A percentile compares a stretch with the other conserved stretches of the same genome.
Evolutionary conservation across 2,797 vertebrate genomes (phyloP).

Genomic region (Gobio occitaniae): DNA sequence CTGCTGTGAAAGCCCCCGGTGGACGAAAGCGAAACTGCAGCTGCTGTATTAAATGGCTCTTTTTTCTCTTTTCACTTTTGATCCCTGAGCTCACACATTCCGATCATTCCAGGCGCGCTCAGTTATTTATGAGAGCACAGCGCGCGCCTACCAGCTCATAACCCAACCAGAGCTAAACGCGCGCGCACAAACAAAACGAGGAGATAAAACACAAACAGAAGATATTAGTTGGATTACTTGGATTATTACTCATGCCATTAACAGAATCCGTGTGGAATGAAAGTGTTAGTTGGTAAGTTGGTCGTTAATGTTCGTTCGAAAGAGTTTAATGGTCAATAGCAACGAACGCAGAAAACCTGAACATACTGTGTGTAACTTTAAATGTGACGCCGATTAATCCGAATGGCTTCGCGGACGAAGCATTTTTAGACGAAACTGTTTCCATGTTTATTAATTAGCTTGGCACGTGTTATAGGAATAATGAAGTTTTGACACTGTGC

Average conservation of each 20-base stretch:
- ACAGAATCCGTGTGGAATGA: constrained; percentile 62
- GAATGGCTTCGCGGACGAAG: neutral
- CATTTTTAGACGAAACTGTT: neutral
- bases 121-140: constrained; percentile 77
- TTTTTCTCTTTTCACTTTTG: constrained; percentile 75
- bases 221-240: constrained; percentile 8
- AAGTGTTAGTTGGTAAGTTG: constrained; percentile 61
- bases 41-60: constrained; percentile 28
- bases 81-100: constrained; percentile 90
- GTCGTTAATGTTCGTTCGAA: neutral
- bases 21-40: neutral
- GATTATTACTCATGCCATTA: constrained; percentile 37
- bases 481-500: neutral
- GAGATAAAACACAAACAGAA: constrained; percentile 29
- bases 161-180: constrained; percentile 56
- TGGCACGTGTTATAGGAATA: neutral
- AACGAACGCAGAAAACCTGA: neutral
- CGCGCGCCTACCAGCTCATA: constrained; percentile 66
- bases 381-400: neutral
- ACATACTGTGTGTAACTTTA: neutral
- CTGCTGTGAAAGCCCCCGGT: neutral
- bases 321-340: neutral
- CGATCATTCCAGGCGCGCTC: constrained; percentile 84
- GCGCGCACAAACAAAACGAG: constrained; percentile 1
- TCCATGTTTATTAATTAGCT: neutral